Conservation (phyloP, 2,797 vertebrate genomes). For the Chlorospingus semifuscus region DNA sequence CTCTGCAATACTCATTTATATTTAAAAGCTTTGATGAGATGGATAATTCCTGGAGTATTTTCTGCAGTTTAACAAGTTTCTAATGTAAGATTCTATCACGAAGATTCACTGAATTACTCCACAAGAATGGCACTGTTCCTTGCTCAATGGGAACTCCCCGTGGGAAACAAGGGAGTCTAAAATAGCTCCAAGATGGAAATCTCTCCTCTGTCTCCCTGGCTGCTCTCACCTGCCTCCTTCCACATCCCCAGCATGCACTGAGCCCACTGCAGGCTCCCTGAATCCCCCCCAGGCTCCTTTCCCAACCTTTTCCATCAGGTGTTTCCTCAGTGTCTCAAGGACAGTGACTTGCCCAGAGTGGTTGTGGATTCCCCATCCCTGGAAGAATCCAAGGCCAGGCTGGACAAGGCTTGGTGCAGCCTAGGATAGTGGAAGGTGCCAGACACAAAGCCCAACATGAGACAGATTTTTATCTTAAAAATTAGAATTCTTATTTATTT, state of each 20-base stretch:
- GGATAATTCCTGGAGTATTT: neutral
- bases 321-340: neutral
- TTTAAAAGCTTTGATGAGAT: neutral
- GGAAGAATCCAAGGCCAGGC: neutral
- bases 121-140: neutral
- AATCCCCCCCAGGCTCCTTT: neutral
- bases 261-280: neutral
- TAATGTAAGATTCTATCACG: neutral
- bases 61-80: neutral
- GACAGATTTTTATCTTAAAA: neutral
- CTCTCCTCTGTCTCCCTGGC: neutral
- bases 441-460: neutral
- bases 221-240: neutral
- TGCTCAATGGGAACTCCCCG: slow-evolving; percentile 27
- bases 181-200: slow-evolving; percentile 7
- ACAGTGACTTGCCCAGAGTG: neutral
- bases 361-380: neutral
- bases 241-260: fast-evolving
- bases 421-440: neutral
- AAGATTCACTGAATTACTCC: neutral
- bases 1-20: neutral
- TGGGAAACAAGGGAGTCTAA: neutral
- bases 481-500: neutral
- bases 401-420: neutral
- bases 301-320: neutral